Evolutionary conservation across 1,140 invertebrate genomes (phyloP).

Genomic region (Archivesica marissinica): DNA sequence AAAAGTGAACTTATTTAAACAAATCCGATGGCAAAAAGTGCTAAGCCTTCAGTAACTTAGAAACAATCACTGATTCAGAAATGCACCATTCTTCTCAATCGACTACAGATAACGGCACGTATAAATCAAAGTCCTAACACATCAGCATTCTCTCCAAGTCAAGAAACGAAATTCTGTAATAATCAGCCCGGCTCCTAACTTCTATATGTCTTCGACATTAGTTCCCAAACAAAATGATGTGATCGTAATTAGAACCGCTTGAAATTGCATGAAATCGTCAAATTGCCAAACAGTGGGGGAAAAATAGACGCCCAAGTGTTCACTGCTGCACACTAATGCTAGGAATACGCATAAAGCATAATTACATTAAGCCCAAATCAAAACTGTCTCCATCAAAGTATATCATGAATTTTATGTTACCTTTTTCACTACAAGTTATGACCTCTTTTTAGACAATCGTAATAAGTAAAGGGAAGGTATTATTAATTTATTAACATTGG

Average conservation of each 20-base stretch:
- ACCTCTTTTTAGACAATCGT: no score
- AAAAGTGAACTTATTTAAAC: conserved; percentile 54
- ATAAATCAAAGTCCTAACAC: conserved; percentile 52
- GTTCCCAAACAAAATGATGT: conserved; percentile 6
- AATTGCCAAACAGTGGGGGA: background rate
- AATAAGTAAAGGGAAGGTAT: no score
- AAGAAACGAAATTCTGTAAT: conserved; percentile 45
- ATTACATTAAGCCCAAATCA: no score
- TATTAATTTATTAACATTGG: no score
- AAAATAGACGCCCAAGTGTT: conserved; percentile 7
- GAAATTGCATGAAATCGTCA: conserved; percentile 29
- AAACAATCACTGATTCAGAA: conserved; percentile 50
- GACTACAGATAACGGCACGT: conserved; percentile 18
- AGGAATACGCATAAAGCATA: no score
- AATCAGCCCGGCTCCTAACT: conserved; percentile 33
- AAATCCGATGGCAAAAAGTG: conserved; percentile 37
- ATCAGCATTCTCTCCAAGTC: conserved; percentile 45
- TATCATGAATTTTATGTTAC: no score
- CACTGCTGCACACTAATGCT: no score
- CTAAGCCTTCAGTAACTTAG: conserved; percentile 48
- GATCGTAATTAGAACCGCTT: background rate
- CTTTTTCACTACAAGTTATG: no score
- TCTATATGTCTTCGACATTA: conserved; percentile 33
- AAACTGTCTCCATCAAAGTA: no score
- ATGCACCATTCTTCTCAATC: conserved; percentile 51